Conservation (phyloP, 2,797 vertebrate species). For the Enteromius trimaculatus region DNA sequence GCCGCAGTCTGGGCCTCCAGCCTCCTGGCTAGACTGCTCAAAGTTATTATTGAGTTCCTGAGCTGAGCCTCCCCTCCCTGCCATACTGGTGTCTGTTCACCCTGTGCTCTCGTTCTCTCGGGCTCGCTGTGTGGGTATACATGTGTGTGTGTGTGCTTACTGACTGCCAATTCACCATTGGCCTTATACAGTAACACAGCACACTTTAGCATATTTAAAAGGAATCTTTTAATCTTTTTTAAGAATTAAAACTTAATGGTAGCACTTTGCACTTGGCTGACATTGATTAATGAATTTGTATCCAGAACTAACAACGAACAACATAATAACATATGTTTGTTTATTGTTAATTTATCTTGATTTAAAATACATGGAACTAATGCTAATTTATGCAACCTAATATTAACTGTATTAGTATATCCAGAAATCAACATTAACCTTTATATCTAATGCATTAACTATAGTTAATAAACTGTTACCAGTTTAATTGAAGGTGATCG, state of each 20-base stretch:
- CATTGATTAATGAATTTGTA: background rate
- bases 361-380: background rate
- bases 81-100: slow-evolving; percentile 71
- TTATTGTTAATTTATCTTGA: background rate
- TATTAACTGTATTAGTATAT: background rate
- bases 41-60: slow-evolving; percentile 97
- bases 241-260: background rate
- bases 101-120: slow-evolving; percentile 67
- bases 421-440: background rate
- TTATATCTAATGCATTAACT: background rate
- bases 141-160: background rate
- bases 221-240: background rate
- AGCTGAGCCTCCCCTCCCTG: slow-evolving; percentile 84
- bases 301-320: background rate
- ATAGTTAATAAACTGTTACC: background rate
- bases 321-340: background rate
- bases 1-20: slow-evolving; percentile 93
- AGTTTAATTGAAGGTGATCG: background rate
- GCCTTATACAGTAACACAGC: slow-evolving; percentile 83
- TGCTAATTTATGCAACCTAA: background rate
- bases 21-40: slow-evolving; percentile 97
- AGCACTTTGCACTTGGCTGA: background rate
- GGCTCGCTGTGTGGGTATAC: background rate
- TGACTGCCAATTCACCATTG: slow-evolving; percentile 76
- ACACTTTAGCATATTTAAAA: slow-evolving; percentile 61